Conservation (phyloP, 1,140 invertebrate species). For the Trinorchestia longiramus region DNA sequence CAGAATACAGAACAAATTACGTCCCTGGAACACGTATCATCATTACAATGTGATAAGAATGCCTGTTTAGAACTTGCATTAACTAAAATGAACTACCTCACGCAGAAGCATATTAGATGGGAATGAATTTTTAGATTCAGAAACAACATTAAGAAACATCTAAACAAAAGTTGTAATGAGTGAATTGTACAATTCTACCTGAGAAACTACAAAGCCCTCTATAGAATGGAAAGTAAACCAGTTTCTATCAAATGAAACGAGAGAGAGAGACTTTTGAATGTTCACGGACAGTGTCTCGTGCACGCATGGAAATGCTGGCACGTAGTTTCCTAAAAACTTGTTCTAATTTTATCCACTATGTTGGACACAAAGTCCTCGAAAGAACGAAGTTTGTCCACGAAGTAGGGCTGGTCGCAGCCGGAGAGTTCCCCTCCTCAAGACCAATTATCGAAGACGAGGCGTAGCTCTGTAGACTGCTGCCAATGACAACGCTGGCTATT, state of each 20-base stretch:
- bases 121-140: not conserved
- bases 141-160: not conserved
- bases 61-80: too few species aligned
- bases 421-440: constrained; percentile 13
- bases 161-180: not conserved
- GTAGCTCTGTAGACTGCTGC: constrained; percentile 53
- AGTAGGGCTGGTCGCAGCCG: not conserved
- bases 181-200: not conserved
- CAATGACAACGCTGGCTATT: constrained; percentile 53
- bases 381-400: not conserved
- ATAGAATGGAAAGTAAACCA: not conserved
- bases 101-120: too few species aligned
- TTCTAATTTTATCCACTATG: not conserved
- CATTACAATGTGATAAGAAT: too few species aligned
- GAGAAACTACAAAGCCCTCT: not conserved
- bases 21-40: too few species aligned
- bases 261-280: not conserved
- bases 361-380: not conserved
- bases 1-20: too few species aligned
- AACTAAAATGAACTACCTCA: too few species aligned
- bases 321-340: not conserved
- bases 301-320: not conserved
- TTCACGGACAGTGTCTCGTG: not conserved
- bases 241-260: not conserved
- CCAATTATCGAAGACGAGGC: constrained; percentile 53